These are phyloP conservation scores for Notolepis coatsorum DNA, from an alignment of 2,797 vertebrate species.

Conservation along the genomic window DNA sequence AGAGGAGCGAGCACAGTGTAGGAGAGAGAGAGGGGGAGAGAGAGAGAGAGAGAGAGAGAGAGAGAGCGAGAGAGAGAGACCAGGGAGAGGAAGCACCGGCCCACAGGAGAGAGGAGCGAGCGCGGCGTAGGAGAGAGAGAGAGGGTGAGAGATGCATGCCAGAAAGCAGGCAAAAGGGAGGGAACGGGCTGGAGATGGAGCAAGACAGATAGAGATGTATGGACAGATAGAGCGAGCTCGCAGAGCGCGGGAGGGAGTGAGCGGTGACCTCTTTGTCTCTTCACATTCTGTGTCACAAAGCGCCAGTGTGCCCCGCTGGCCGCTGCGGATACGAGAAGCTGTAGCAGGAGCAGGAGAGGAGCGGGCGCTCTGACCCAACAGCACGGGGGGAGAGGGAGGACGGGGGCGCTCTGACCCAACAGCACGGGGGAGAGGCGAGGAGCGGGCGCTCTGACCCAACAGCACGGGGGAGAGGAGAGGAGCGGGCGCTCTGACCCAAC, in stretches of 20 bases:
- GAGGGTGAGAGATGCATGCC: conserved; percentile 1
- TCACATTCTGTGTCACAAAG: conserved; percentile 46
- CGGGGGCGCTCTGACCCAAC: too few relatives aligned
- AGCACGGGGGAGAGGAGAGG: conserved; percentile 8
- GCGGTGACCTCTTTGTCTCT: conserved; percentile 51
- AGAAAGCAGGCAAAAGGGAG: conserved; percentile 1
- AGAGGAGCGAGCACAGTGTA: neutral
- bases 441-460: neutral
- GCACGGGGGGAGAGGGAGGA: conserved; percentile 7
- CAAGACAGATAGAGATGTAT: neutral
- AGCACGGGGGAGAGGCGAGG: too few relatives aligned
- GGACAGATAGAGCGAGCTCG: neutral
- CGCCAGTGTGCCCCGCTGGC: conserved; percentile 24
- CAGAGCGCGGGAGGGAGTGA: conserved; percentile 24
- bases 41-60: neutral
- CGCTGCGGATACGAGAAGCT: conserved; percentile 25
- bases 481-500: neutral
- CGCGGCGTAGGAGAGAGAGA: neutral
- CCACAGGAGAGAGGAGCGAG: neutral
- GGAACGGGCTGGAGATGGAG: neutral
- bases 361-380: neutral
- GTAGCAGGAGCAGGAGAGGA: conserved; percentile 24
- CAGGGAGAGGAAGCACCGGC: neutral
- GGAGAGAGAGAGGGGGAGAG: conserved; percentile 5
- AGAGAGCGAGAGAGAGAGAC: neutral